Percentiles rank a stretch among this genome's conserved stretches.
Conservation (phyloP, 2,888 invertebrate species). For the Ornithoptera alexandrae region DNA sequence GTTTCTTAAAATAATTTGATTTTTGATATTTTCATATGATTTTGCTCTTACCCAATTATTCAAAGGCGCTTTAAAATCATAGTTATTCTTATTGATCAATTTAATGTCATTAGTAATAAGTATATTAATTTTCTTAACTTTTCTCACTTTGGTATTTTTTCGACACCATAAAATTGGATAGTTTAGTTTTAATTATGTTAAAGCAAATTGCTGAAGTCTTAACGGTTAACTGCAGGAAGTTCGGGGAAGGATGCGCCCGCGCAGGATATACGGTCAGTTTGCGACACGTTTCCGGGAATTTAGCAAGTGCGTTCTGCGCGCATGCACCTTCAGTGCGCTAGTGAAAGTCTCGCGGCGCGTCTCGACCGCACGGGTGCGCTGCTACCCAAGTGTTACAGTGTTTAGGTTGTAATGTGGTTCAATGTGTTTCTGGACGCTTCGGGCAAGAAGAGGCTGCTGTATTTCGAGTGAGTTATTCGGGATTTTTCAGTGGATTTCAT, state of each 20-base stretch:
- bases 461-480: constrained; percentile 55
- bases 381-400: neutral
- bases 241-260: constrained; percentile 45
- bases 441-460: constrained; percentile 54
- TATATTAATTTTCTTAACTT: too few relatives aligned
- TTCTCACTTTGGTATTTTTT: too few relatives aligned
- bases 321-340: constrained; percentile 40
- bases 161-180: neutral
- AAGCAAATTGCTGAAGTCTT: neutral
- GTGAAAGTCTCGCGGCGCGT: constrained; percentile 51
- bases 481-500: neutral
- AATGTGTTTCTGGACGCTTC: constrained; percentile 56
- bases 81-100: too few relatives aligned
- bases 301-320: constrained; percentile 37
- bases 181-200: neutral
- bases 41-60: too few relatives aligned
- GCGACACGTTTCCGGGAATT: constrained; percentile 63
- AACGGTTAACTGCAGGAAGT: constrained; percentile 31
- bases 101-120: too few relatives aligned
- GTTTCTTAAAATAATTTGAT: too few relatives aligned
- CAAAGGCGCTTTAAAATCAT: too few relatives aligned
- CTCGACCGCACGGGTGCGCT: neutral
- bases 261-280: constrained; percentile 53
- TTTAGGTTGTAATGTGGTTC: constrained; percentile 49
- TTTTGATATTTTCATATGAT: too few relatives aligned